Evolutionary conservation across 2,797 vertebrate species (phyloP).

Genomic region (Rhodeus uyekii): DNA sequence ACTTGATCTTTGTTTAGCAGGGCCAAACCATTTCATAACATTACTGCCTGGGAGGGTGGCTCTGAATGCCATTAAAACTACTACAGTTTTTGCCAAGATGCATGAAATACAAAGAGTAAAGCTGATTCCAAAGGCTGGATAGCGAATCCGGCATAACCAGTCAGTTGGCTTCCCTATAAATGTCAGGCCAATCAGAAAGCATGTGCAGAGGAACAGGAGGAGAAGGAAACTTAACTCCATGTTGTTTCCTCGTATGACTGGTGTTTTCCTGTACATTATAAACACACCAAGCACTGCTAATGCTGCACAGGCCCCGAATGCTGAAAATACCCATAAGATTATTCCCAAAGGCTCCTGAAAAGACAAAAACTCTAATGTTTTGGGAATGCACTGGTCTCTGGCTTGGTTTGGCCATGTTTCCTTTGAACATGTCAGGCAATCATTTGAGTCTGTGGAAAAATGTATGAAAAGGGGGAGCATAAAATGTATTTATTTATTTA

Average conservation of each 20-base stretch:
- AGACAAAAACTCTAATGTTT: conserved; percentile 70
- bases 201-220: conserved; percentile 69
- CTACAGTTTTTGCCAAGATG: conserved; percentile 75
- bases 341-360: conserved; percentile 71
- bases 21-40: conserved; percentile 74
- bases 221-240: conserved; percentile 76
- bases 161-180: conserved; percentile 76
- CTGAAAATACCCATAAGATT: conserved; percentile 63
- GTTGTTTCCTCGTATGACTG: conserved; percentile 77
- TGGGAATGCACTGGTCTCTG: conserved; percentile 67
- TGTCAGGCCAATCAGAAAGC: conserved; percentile 72
- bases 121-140: conserved; percentile 75
- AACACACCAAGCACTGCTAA: conserved; percentile 65
- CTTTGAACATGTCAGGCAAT: conserved; percentile 69
- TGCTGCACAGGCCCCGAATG: conserved; percentile 65
- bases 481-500: background rate
- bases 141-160: conserved; percentile 71
- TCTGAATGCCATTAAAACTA: conserved; percentile 74
- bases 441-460: conserved; percentile 67
- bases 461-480: conserved; percentile 47
- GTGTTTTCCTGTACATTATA: conserved; percentile 64
- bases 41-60: conserved; percentile 71
- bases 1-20: conserved; percentile 68
- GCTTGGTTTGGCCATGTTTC: conserved; percentile 69
- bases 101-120: conserved; percentile 78